These are phyloP conservation scores for Ptychoptera contaminata DNA, from an alignment of 2,888 invertebrate species.

Conservation along the genomic window DNA sequence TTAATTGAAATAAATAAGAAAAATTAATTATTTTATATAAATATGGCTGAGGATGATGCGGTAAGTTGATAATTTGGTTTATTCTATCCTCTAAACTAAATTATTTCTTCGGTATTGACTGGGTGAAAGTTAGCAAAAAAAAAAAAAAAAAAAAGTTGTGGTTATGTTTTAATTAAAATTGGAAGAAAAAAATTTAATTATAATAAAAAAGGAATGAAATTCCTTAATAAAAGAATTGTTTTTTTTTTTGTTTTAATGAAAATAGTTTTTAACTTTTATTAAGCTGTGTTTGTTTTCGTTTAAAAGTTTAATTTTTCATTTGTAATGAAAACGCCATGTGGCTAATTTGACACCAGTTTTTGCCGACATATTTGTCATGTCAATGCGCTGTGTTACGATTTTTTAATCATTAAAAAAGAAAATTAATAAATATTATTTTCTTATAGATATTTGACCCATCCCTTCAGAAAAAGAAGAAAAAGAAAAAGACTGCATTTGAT, in stretches of 20 bases:
- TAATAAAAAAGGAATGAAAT: too few species aligned
- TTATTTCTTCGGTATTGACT: not conserved
- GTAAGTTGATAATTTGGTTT: slow-evolving; percentile 14
- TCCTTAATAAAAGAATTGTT: too few species aligned
- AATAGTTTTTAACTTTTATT: too few species aligned
- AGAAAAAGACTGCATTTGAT: slow-evolving; percentile 89
- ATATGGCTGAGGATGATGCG: slow-evolving; percentile 20
- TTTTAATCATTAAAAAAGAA: too few species aligned
- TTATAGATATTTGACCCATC: slow-evolving; percentile 69
- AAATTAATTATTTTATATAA: not conserved
- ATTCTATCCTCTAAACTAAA: too few species aligned
- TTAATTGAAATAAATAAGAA: not conserved
- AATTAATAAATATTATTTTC: too few species aligned
- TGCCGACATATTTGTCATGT: not conserved
- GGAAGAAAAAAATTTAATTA: too few species aligned
- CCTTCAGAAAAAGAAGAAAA: slow-evolving; percentile 75
- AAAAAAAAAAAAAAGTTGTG: too few species aligned
- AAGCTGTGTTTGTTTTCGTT: not conserved
- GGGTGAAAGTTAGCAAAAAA: too few species aligned
- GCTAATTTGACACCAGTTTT: not conserved
- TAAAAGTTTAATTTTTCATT: not conserved
- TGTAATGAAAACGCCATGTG: not conserved
- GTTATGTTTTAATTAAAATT: too few species aligned
- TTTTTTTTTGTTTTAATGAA: too few species aligned
- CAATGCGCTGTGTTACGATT: too few species aligned